phyloP scores from a whole-genome alignment of 2,113 vertebrate species.

The Clinocottus analis region DNA sequence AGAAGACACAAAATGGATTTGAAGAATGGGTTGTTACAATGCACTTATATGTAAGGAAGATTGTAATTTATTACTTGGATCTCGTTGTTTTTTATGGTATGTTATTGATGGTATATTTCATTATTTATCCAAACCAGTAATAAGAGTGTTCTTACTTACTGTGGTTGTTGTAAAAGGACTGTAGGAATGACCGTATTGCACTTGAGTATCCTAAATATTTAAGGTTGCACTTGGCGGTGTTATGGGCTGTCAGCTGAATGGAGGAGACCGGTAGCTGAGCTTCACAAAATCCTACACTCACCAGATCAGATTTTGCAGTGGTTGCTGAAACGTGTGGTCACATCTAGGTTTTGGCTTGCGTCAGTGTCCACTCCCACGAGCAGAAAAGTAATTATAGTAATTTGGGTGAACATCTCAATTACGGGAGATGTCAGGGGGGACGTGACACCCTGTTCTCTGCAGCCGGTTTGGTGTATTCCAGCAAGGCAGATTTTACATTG shows the following conservation, averaged over 20 bases:
- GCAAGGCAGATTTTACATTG: conserved; percentile 7
- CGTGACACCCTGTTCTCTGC: conserved; percentile 17
- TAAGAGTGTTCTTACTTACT: background rate
- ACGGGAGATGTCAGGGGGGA: background rate
- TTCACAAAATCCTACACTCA: background rate
- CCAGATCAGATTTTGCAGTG: background rate
- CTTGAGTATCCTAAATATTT: background rate
- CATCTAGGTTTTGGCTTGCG: background rate
- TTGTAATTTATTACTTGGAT: too few species aligned
- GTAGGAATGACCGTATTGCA: background rate
- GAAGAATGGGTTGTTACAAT: background rate
- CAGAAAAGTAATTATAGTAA: conserved; percentile 29
- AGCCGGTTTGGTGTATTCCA: conserved; percentile 4
- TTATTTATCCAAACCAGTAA: background rate
- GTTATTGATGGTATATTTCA: background rate
- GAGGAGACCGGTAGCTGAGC: background rate
- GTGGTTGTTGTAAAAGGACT: background rate
- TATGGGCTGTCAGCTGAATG: background rate
- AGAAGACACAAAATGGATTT: background rate
- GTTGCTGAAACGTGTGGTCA: background rate
- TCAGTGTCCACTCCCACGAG: background rate
- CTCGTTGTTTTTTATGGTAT: too few species aligned
- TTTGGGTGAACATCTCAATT: conserved; percentile 37
- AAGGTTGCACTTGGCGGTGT: background rate
- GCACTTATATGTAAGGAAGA: background rate